These are phyloP conservation scores for Trachelus tabidus DNA, from an alignment of 2,888 invertebrate species.

Conservation along the genomic window DNA sequence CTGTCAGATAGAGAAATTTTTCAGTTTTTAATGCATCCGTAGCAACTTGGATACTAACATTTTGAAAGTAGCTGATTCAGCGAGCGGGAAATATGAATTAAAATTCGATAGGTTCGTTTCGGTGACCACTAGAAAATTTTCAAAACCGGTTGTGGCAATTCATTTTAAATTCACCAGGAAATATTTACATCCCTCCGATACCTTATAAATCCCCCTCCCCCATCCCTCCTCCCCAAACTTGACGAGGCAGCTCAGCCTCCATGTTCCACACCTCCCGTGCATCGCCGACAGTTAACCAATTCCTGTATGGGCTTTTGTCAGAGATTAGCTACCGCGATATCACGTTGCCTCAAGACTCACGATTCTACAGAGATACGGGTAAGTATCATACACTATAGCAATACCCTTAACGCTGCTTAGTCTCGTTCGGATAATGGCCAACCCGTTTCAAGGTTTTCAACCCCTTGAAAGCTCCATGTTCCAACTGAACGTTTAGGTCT, in stretches of 20 bases:
- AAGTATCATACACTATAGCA: neutral
- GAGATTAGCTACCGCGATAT: neutral
- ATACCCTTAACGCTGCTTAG: neutral
- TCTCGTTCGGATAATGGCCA: neutral
- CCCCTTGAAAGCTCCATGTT: neutral
- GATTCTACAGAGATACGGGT: neutral
- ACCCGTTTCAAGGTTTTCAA: neutral
- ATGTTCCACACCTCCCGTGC: neutral
- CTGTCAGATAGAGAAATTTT: too few relatives aligned
- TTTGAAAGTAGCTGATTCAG: too few relatives aligned
- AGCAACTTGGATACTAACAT: too few relatives aligned
- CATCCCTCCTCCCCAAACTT: too few relatives aligned
- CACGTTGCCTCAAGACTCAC: neutral
- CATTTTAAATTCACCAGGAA: neutral
- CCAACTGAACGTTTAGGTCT: slow-evolving; percentile 35
- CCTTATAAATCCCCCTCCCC: neutral
- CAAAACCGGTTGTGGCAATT: neutral
- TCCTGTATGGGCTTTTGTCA: neutral
- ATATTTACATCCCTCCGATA: neutral
- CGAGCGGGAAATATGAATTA: too few relatives aligned
- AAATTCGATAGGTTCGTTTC: too few relatives aligned
- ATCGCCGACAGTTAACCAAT: neutral
- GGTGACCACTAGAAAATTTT: neutral
- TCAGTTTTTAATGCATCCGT: too few relatives aligned
- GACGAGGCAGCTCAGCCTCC: too few relatives aligned